phyloP scores from a whole-genome alignment of 2,797 vertebrate species.

The Falco berigora region DNA sequence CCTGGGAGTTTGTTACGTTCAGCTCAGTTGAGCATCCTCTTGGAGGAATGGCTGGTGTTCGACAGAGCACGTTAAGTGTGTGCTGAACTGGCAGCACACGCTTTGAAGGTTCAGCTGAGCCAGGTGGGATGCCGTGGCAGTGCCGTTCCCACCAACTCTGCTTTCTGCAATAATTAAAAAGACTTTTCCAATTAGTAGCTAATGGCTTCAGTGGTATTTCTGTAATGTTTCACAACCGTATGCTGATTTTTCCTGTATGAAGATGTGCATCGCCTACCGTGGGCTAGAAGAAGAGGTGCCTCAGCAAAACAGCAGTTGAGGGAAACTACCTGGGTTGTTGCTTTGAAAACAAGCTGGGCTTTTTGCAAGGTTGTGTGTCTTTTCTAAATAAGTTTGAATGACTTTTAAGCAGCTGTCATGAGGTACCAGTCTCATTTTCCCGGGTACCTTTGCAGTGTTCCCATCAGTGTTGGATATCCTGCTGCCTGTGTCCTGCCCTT shows the following conservation, averaged over 20 bases:
- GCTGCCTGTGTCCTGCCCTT: not conserved
- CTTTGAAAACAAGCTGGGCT: not conserved
- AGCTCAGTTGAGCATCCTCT: not conserved
- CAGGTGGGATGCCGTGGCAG: not conserved
- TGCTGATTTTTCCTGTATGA: not conserved
- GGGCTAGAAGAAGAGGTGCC: not conserved
- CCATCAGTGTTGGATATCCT: not conserved
- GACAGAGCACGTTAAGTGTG: not conserved
- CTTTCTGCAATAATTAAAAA: constrained; percentile 44
- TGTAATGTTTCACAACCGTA: accelerated
- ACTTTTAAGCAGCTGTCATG: not conserved
- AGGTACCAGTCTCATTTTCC: not conserved
- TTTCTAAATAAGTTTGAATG: not conserved
- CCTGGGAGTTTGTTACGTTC: not conserved
- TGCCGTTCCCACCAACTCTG: not conserved
- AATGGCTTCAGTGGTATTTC: constrained; percentile 1
- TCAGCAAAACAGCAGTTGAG: not conserved
- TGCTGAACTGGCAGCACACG: not conserved
- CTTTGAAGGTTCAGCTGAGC: not conserved
- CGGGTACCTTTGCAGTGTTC: not conserved
- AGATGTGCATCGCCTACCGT: not conserved
- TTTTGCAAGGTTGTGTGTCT: not conserved
- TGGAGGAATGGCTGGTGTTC: not conserved
- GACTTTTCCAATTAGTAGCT: not conserved
- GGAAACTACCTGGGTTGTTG: not conserved